These are phyloP conservation scores for Diglossa cyanea DNA, from an alignment of 2,797 vertebrate genomes.

Conservation along the genomic window DNA sequence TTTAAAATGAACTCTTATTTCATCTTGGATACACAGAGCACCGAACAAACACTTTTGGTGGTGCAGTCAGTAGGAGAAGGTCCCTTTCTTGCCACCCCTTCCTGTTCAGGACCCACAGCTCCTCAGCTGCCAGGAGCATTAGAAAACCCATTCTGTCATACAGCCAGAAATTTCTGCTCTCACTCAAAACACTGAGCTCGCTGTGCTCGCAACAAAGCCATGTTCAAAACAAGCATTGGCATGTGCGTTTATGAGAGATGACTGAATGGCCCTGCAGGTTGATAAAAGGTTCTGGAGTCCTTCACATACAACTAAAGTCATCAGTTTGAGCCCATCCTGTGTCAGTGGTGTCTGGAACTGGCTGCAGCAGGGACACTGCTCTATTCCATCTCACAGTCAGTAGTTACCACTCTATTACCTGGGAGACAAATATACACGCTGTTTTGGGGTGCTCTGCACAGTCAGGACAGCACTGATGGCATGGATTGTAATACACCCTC, in stretches of 20 bases:
- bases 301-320: background rate
- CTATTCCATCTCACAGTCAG: background rate
- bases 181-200: background rate
- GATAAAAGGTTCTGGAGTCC: constrained; percentile 39
- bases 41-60: background rate
- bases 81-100: background rate
- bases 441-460: background rate
- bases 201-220: background rate
- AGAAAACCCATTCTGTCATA: background rate
- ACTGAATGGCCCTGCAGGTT: constrained; percentile 30
- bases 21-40: background rate
- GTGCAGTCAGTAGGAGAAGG: background rate
- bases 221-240: background rate
- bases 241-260: background rate
- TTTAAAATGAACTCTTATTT: background rate
- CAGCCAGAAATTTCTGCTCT: background rate
- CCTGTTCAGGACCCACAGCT: background rate
- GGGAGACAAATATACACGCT: accelerated
- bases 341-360: background rate
- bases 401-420: accelerated
- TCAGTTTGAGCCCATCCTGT: accelerated
- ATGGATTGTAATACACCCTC: background rate
- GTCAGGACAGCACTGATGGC: background rate
- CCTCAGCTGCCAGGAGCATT: background rate
- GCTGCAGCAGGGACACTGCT: background rate